Evolutionary conservation across 2,797 vertebrate species (phyloP).

Genomic region (Harpagifer antarcticus): DNA sequence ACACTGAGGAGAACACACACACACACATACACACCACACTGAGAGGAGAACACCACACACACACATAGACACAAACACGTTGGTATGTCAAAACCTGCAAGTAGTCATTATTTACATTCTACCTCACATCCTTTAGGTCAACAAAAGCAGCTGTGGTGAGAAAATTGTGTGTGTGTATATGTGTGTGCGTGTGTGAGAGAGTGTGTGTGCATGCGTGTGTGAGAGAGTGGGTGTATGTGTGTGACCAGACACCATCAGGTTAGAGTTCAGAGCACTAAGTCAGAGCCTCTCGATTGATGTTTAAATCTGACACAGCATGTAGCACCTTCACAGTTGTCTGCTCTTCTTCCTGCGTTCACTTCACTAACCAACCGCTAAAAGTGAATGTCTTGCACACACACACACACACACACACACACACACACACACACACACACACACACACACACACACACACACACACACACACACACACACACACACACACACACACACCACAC

Average conservation of each 20-base stretch:
- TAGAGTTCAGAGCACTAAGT: slow-evolving; percentile 20
- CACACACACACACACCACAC: background rate
- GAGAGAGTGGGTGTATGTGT: slow-evolving; percentile 6
- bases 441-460: background rate
- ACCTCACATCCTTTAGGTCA: slow-evolving; percentile 49
- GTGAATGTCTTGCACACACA: slow-evolving; percentile 8
- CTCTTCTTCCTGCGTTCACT: slow-evolving; percentile 54
- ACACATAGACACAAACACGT: background rate
- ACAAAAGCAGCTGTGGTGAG: slow-evolving; percentile 13
- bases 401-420: background rate
- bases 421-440: too few relatives aligned
- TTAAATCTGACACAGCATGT: slow-evolving; percentile 57
- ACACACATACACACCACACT: background rate
- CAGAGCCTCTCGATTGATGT: slow-evolving; percentile 44
- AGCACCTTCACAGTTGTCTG: slow-evolving; percentile 44
- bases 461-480: too few relatives aligned
- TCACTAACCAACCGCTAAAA: slow-evolving; percentile 41
- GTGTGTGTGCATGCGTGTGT: slow-evolving; percentile 10
- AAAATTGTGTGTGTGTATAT: background rate
- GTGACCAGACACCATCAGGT: slow-evolving; percentile 2
- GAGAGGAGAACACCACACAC: background rate
- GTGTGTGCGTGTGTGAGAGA: slow-evolving; percentile 1
- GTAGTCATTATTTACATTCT: slow-evolving; percentile 68
- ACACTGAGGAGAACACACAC: too few relatives aligned
- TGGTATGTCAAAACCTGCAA: slow-evolving; percentile 44